Evolutionary conservation across 2,113 vertebrate genomes (phyloP).

Genomic region (Galemys pyrenaicus): DNA sequence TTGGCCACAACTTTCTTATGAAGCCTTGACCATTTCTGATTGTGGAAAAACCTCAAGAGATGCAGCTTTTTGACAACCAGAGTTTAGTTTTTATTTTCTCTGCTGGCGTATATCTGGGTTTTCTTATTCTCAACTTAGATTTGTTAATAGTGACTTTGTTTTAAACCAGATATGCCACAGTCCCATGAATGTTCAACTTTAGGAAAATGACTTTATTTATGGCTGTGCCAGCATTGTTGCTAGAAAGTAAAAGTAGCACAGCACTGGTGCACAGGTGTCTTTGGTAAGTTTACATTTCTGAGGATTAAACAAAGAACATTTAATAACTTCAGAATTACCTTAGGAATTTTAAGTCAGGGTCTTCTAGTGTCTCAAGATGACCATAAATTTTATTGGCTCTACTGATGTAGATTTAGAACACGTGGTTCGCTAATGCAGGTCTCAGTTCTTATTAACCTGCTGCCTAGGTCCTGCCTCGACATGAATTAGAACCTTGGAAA

Average conservation of each 20-base stretch:
- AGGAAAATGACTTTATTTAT: constrained; percentile 25
- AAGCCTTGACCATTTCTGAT: constrained; percentile 69
- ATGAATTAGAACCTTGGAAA: background rate
- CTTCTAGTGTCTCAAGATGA: background rate
- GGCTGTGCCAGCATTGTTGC: background rate
- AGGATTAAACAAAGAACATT: background rate
- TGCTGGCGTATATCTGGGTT: constrained; percentile 69
- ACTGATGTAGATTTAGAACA: background rate
- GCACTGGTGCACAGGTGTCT: background rate
- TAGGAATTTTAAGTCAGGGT: background rate
- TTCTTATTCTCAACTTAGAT: constrained; percentile 69
- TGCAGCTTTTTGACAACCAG: constrained; percentile 67
- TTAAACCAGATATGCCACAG: background rate
- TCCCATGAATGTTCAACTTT: background rate
- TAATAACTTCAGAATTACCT: background rate
- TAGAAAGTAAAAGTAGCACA: background rate
- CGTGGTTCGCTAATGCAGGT: background rate
- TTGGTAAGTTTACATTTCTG: background rate
- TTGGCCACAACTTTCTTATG: constrained; percentile 64
- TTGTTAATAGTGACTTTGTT: constrained; percentile 33
- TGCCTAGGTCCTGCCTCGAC: background rate
- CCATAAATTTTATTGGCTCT: background rate
- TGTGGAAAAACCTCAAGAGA: constrained; percentile 74
- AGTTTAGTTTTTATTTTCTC: constrained; percentile 62
- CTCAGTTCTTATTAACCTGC: background rate